Base-by-base conservation (phyloP, 2,113 vertebrate species). In the Dicerorhinus sumatrensis region DNA sequence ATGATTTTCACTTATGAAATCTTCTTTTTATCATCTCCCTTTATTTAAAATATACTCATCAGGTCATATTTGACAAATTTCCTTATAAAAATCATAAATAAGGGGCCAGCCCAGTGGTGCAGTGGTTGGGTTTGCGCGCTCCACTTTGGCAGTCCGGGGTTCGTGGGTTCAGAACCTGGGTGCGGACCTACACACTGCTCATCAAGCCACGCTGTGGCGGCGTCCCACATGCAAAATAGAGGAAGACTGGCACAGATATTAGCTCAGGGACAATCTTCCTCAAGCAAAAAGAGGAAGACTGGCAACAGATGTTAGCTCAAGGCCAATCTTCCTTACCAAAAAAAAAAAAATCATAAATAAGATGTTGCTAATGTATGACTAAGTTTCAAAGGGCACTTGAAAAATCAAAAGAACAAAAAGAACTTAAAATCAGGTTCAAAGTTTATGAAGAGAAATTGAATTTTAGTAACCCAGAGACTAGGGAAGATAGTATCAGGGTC, bases 11-110 rank as follows among this genome's bases (percentile, higher is more conserved):
- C 8, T 91, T 65, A 65, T 6, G 6, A 88, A 89, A 83, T 94
- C 56, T 70, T 83, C 46, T 46, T 89, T 73, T 94, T 96, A 77
- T 84, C 9, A 60, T 92, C 92, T 85, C 65, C 79, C 3, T 16
- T 69, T 88, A 94, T 60, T 92, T 96, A 89, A 94, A 96, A 82
- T 42, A 81, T 46, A 69, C 21, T 75, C 42, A 62, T 87, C 36
- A 70, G 36, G 29, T 89, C 36, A 84, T 58, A 10, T 60, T 73
- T 60, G 73, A 92, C 54, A 82, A 72, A 36, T 39, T 89, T 91
- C 63, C 75, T 75, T 92, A 92, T 62, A 83, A 89, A 87, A 63
- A 94, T 75, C n/a, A 91, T 36, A 90, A 84, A 60, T 58, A 81
- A 86, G 12, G 58, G 48, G 48, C 48, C 48, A 5, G 48, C 48